Percentiles rank a stretch among this genome's conserved stretches.
These are phyloP conservation scores for Takifugu flavidus DNA, from an alignment of 2,113 vertebrate genomes.

Conservation along the genomic window DNA sequence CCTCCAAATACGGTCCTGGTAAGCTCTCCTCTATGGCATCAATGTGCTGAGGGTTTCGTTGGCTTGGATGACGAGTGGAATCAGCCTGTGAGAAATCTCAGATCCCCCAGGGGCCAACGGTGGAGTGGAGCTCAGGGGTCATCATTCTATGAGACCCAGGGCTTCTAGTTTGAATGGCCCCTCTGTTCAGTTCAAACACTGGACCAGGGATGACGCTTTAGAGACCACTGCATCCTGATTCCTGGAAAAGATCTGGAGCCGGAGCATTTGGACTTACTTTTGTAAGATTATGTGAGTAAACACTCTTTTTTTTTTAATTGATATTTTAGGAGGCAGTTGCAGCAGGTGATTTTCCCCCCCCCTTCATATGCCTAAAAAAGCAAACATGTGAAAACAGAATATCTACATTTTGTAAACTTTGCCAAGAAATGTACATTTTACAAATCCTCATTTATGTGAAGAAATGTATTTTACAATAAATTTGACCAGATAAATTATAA, in stretches of 20 bases:
- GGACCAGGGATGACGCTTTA: slow-evolving; percentile 66
- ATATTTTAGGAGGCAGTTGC: background rate
- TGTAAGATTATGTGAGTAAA: slow-evolving; percentile 71
- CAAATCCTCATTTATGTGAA: background rate
- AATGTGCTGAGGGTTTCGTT: slow-evolving; percentile 4
- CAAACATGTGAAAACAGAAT: no score
- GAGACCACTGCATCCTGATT: slow-evolving; percentile 59
- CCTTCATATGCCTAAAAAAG: no score
- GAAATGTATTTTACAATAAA: no score
- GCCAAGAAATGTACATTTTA: background rate
- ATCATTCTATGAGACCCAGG: slow-evolving; percentile 42
- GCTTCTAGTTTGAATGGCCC: slow-evolving; percentile 48
- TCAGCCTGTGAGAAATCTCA: slow-evolving; percentile 51
- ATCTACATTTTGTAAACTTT: no score
- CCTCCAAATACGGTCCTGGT: background rate
- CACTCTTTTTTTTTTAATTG: background rate
- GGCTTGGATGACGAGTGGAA: slow-evolving; percentile 5
- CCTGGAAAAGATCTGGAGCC: slow-evolving; percentile 45
- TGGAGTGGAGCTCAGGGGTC: slow-evolving; percentile 72
- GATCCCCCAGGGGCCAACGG: slow-evolving; percentile 73
- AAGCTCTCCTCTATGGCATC: slow-evolving; percentile 15
- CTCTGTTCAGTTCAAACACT: slow-evolving; percentile 61
- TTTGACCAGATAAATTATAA: no score
- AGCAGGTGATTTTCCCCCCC: no score
- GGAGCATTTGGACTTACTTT: slow-evolving; percentile 29